These are phyloP conservation scores for Galago senegalensis DNA, from an alignment of 2,797 vertebrate genomes.

Conservation along the genomic window DNA sequence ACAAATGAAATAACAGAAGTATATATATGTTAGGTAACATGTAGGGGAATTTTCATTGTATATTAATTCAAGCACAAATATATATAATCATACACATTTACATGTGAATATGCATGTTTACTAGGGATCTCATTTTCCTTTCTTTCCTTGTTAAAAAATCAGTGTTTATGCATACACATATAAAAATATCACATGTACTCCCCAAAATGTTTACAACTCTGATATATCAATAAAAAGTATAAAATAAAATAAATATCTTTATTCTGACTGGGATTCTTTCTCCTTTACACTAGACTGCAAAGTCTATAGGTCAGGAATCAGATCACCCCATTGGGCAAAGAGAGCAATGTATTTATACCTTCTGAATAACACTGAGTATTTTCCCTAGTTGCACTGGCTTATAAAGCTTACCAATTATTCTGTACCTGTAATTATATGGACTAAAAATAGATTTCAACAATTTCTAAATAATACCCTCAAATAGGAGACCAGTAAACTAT, in stretches of 20 bases:
- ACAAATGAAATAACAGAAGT: not conserved
- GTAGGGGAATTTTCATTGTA: not conserved
- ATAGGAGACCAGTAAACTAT: constrained; percentile 2
- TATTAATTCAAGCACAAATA: constrained; percentile 8
- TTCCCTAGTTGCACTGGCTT: not conserved
- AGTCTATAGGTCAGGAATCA: not conserved
- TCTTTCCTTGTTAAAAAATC: not conserved
- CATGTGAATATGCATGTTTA: not conserved
- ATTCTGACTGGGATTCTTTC: not conserved
- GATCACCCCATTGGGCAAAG: not conserved
- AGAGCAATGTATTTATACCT: not conserved
- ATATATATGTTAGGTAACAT: not conserved
- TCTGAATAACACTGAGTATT: constrained; percentile 16
- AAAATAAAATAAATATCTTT: constrained; percentile 10
- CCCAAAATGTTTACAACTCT: not conserved
- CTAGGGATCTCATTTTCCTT: constrained; percentile 34
- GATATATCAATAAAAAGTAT: not conserved
- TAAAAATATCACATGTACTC: not conserved
- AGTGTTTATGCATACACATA: not conserved
- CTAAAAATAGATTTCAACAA: constrained; percentile 6
- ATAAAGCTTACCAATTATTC: not conserved
- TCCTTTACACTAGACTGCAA: not conserved
- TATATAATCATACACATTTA: not conserved
- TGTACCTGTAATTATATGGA: not conserved
- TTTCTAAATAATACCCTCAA: constrained; percentile 9